These are phyloP conservation scores for Lepisosteus oculatus DNA, from an alignment of 2,113 vertebrate species.

Conservation along the genomic window DNA sequence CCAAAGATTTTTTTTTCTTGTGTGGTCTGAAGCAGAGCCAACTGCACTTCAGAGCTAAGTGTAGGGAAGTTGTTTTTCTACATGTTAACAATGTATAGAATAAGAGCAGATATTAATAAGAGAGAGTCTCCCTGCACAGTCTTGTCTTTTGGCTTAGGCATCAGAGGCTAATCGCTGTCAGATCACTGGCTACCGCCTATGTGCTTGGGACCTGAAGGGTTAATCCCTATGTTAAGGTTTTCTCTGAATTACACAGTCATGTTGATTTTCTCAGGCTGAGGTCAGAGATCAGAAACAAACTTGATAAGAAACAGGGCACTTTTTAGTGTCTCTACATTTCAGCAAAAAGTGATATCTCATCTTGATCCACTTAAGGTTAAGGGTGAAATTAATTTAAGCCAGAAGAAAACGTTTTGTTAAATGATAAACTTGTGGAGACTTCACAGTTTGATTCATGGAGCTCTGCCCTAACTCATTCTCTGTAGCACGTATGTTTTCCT, in stretches of 20 bases:
- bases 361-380: too few species aligned
- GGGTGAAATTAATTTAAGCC: too few species aligned
- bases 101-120: background rate
- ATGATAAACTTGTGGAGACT: too few species aligned
- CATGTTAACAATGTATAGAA: too few species aligned
- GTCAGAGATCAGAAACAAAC: constrained; percentile 24
- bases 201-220: background rate
- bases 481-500: background rate
- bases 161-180: background rate
- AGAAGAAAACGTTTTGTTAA: too few species aligned
- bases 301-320: constrained; percentile 22
- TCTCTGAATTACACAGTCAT: background rate
- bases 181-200: background rate
- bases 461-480: background rate
- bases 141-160: background rate
- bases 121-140: background rate
- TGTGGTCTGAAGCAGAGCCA: too few species aligned
- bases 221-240: constrained; percentile 16
- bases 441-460: background rate
- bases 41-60: too few species aligned
- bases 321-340: background rate
- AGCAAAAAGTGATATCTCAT: too few species aligned
- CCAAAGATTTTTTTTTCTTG: too few species aligned
- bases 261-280: constrained; percentile 24
- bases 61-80: too few species aligned